Conservation (phyloP, 2,888 invertebrate genomes). For the Xanthia togata region DNA sequence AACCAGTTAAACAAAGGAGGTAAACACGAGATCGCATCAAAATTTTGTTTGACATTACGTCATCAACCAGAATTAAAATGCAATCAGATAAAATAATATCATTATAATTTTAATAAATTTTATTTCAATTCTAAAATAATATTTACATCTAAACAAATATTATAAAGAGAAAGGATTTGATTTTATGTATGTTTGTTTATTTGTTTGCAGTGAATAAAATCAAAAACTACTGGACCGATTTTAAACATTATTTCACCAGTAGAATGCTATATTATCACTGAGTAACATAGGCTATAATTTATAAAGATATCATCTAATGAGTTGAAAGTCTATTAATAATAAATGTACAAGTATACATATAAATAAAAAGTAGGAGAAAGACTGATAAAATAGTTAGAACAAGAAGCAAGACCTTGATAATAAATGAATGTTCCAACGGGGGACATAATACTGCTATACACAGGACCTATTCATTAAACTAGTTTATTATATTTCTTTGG, state of each 20-base stretch:
- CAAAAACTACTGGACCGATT: too few relatives aligned
- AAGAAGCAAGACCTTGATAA: not conserved
- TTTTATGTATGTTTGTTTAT: too few relatives aligned
- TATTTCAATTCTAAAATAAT: not conserved
- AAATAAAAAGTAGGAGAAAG: too few relatives aligned
- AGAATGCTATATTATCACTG: too few relatives aligned
- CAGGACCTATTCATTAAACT: not conserved
- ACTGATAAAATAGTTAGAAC: not conserved
- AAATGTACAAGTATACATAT: too few relatives aligned
- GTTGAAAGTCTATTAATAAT: too few relatives aligned
- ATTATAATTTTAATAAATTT: not conserved
- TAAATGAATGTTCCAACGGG: not conserved
- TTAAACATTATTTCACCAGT: too few relatives aligned
- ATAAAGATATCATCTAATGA: too few relatives aligned
- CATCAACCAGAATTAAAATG: not conserved
- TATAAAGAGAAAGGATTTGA: too few relatives aligned
- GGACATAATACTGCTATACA: not conserved
- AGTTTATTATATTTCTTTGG: not conserved
- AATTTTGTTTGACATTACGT: not conserved
- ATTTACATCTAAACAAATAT: too few relatives aligned
- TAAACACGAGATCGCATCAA: conserved; percentile 1
- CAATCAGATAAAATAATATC: not conserved
- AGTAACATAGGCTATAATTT: too few relatives aligned
- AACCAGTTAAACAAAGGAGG: not conserved
- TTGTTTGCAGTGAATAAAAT: too few relatives aligned